Evolutionary conservation across 2,113 vertebrate species (phyloP).

Genomic region (Chrysemys picta): DNA sequence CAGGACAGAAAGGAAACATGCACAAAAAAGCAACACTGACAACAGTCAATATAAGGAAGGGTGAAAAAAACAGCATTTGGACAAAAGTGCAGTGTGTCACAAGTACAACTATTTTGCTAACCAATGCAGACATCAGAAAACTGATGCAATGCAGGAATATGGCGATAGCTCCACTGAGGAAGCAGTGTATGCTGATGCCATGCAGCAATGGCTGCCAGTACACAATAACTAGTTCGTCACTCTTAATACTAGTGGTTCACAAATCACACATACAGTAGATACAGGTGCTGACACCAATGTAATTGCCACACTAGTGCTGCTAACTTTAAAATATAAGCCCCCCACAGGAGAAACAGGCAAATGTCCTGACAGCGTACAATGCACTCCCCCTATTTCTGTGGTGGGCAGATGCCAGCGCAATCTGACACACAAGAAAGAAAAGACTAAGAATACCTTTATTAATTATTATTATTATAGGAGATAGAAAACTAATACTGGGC

Average conservation of each 20-base stretch:
- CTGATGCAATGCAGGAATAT: not conserved
- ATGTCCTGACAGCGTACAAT: not conserved
- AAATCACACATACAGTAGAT: not conserved
- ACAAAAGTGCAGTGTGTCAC: fast-evolving
- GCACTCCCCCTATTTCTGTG: not conserved
- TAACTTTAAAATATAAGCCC: not conserved
- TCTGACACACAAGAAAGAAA: not conserved
- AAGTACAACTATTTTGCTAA: not conserved
- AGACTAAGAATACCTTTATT: not conserved
- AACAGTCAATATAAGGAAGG: not conserved
- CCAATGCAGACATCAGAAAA: not conserved
- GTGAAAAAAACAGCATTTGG: not conserved
- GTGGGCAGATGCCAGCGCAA: not conserved
- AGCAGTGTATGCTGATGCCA: not conserved
- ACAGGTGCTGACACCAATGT: too few relatives aligned
- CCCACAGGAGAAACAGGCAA: not conserved
- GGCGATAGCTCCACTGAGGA: not conserved
- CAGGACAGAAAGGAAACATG: not conserved
- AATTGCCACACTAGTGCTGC: not conserved
- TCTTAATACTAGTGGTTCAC: not conserved
- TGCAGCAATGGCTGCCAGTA: not conserved
- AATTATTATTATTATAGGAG: not conserved
- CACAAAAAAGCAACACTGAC: not conserved
- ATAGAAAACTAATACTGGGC: not conserved
- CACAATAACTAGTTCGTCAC: not conserved